Evolutionary conservation across 2,113 vertebrate genomes (phyloP).

Genomic region (Passer domesticus): DNA sequence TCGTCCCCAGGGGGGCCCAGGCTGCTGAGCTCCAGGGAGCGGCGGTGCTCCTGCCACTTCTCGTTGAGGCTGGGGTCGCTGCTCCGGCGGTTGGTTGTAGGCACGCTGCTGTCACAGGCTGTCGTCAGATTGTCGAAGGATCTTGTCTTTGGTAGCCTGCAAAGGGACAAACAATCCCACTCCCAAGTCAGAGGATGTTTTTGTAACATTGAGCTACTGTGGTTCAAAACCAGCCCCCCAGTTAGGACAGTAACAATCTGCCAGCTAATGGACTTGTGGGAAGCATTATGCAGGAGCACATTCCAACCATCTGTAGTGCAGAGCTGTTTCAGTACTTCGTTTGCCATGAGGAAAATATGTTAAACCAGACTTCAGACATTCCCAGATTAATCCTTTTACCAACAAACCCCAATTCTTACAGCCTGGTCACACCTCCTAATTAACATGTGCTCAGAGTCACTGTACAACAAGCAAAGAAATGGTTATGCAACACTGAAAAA

Average conservation of each 20-base stretch:
- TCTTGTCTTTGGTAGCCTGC: conserved; percentile 92
- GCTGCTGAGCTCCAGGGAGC: conserved; percentile 89
- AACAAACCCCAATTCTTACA: not conserved
- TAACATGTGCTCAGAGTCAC: not conserved
- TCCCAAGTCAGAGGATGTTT: not conserved
- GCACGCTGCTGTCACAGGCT: conserved; percentile 84
- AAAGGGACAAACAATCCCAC: not conserved
- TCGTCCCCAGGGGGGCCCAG: conserved; percentile 79
- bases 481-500: not conserved
- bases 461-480: not conserved
- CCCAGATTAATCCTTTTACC: not conserved
- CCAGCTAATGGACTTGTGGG: not conserved
- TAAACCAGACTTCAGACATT: not conserved
- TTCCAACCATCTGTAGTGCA: not conserved
- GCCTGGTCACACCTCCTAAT: not conserved
- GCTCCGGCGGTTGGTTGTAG: conserved; percentile 87
- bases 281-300: not conserved
- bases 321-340: not conserved
- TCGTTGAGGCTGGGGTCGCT: conserved; percentile 96
- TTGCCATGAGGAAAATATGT: conserved; percentile 7
- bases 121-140: conserved; percentile 95
- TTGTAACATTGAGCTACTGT: not conserved
- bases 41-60: conserved; percentile 96
- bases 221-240: not conserved
- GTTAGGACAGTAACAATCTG: not conserved